Conservation (phyloP, 2,888 invertebrate species). For the Cryptus viduatorius region DNA sequence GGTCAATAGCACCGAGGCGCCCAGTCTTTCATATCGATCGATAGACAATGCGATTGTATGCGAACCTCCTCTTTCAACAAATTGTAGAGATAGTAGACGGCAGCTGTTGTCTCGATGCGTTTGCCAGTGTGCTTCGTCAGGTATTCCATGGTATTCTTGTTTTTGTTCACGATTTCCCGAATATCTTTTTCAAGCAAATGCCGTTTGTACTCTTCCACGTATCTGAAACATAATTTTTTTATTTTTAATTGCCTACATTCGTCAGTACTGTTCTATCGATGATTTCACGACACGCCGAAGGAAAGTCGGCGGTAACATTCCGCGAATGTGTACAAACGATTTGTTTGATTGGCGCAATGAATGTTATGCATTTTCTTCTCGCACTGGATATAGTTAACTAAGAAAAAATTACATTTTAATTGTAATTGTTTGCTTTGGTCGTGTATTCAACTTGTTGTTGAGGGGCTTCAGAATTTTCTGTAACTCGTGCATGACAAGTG, state of each 20-base stretch:
- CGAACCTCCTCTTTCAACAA: conserved; percentile 83
- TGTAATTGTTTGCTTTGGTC: no score
- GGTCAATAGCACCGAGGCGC: conserved; percentile 51
- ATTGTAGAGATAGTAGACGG: conserved; percentile 83
- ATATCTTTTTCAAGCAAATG: conserved; percentile 75
- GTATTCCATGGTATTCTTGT: conserved; percentile 83
- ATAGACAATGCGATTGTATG: conserved; percentile 1
- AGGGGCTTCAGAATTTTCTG: no score
- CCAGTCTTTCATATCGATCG: conserved; percentile 41
- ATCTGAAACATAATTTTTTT: conserved; percentile 70
- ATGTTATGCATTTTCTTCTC: no score
- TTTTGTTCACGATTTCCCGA: conserved; percentile 79
- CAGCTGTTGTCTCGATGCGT: conserved; percentile 75
- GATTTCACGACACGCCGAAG: no score
- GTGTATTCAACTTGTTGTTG: no score
- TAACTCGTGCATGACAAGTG: no score
- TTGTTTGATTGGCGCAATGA: no score
- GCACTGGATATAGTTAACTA: no score
- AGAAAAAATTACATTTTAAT: no score
- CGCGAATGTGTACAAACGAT: no score
- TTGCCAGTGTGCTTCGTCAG: conserved; percentile 83
- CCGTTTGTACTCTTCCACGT: conserved; percentile 76
- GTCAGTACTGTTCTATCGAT: no score
- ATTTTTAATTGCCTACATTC: background rate
- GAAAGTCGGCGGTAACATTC: no score